Base-by-base conservation (phyloP, 92 coral and sea anemone species). In the Palythoa grandis region DNA sequence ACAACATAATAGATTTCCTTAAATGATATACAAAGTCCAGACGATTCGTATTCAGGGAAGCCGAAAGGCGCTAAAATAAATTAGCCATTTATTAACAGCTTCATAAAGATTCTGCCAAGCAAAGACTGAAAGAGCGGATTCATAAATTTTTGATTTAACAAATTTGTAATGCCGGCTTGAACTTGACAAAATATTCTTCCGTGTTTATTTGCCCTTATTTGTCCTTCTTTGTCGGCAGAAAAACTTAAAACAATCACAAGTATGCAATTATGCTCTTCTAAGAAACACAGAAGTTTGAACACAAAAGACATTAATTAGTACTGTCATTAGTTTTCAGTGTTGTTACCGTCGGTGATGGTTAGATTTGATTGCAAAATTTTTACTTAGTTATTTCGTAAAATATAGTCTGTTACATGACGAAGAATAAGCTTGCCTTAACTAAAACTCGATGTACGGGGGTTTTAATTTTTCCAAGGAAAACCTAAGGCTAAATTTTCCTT, bases 21-120 rank as follows among this genome's bases (percentile, higher is more conserved):
- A 38, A 50, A 40, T 40, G 85, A 80, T 48, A 67, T 39, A 80
- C 85, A 80, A 5, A 23, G 11, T 67, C 85, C 85, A 80, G 85
- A 52, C 83, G 15, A 47, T n/a, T 48, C 15, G 29, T 8, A 23
- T 7, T 3, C 1, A 50, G 29, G 14, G 25, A 74, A 3, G 25
- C 38, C 19, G 3, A 72, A 15, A 72, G 69, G 69, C 25, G 69
- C 3, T 39, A 38, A 38, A 38, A 20, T 2, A 74, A 74, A 50
- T 52, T 47, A n/a, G 57, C 77, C 13, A 12, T 38, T 67, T 67
- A 25, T 69, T 25, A 25, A 25, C 43, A 69, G 47, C 24, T 25
- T 69, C 17, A 69, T 29, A 65, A 3, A 69, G 47, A 11, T 15
- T 69, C 43, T 22, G 37, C 70, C 3, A 23, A n/a, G 25, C 74